These are phyloP conservation scores for Capricornis sumatraensis DNA, from an alignment of 2,113 vertebrate species.

Conservation along the genomic window DNA sequence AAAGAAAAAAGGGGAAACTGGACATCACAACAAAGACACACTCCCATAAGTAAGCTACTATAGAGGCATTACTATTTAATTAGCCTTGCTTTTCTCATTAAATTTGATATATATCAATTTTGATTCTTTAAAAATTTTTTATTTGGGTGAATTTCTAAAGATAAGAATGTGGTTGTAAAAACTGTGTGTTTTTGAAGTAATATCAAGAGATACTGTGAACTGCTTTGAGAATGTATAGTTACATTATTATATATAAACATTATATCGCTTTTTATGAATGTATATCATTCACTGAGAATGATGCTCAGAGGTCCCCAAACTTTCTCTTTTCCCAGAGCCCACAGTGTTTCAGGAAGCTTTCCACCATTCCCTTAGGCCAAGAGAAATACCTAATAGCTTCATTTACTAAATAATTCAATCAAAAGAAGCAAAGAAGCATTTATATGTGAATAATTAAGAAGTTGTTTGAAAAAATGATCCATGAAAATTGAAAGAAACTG, in stretches of 20 bases:
- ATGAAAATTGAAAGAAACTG: not conserved
- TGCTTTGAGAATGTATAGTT: not conserved
- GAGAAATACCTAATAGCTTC: not conserved
- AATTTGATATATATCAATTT: not conserved
- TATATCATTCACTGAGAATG: not conserved
- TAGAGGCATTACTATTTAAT: not conserved
- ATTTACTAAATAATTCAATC: not conserved
- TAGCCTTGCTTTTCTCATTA: not conserved
- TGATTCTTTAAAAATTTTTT: not conserved
- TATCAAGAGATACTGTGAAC: not conserved
- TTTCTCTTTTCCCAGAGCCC: not conserved
- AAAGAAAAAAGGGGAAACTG: not conserved
- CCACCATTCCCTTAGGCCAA: not conserved
- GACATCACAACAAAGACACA: not conserved
- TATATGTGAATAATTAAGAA: not conserved
- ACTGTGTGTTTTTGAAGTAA: not conserved
- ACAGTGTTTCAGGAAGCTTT: not conserved
- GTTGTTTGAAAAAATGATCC: not conserved
- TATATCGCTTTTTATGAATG: not conserved
- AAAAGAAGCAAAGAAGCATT: not conserved
- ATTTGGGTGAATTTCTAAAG: not conserved
- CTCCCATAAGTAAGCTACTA: not conserved
- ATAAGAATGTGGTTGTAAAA: not conserved
- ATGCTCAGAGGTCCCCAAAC: not conserved
- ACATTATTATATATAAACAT: not conserved